These are phyloP conservation scores for Pseudonaja textilis DNA, from an alignment of 2,113 vertebrate genomes.

Conservation along the genomic window DNA sequence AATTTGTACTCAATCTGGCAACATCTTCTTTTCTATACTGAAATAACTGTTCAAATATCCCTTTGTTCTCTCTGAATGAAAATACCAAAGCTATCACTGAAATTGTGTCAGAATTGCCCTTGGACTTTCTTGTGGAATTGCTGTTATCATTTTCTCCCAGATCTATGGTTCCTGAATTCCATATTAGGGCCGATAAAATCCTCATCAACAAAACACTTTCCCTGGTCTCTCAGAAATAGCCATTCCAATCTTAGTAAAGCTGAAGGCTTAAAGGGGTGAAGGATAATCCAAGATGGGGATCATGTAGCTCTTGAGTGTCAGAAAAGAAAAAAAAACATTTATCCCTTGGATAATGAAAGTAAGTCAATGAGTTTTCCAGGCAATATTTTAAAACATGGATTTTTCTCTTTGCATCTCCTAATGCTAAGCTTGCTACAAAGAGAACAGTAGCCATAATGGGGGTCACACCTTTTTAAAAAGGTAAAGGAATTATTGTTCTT, in stretches of 20 bases:
- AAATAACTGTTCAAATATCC: not conserved
- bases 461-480: not conserved
- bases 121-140: slow-evolving; percentile 18
- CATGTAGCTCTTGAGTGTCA: slow-evolving; percentile 33
- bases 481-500: not conserved
- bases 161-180: not conserved
- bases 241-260: slow-evolving; percentile 39
- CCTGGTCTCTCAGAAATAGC: slow-evolving; percentile 26
- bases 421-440: not conserved
- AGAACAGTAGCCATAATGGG: not conserved
- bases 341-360: slow-evolving; percentile 26
- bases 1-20: not conserved
- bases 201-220: slow-evolving; percentile 27
- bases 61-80: not conserved
- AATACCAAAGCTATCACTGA: not conserved
- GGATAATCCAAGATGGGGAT: slow-evolving; percentile 35
- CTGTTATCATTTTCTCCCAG: not conserved
- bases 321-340: slow-evolving; percentile 33
- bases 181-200: not conserved
- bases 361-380: slow-evolving; percentile 6
- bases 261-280: slow-evolving; percentile 24
- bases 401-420: not conserved
- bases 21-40: not conserved
- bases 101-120: slow-evolving; percentile 1
- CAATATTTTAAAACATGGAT: slow-evolving; percentile 13